These are phyloP conservation scores for Nymphalis c-album DNA, from an alignment of 2,888 invertebrate species.

Conservation along the genomic window DNA sequence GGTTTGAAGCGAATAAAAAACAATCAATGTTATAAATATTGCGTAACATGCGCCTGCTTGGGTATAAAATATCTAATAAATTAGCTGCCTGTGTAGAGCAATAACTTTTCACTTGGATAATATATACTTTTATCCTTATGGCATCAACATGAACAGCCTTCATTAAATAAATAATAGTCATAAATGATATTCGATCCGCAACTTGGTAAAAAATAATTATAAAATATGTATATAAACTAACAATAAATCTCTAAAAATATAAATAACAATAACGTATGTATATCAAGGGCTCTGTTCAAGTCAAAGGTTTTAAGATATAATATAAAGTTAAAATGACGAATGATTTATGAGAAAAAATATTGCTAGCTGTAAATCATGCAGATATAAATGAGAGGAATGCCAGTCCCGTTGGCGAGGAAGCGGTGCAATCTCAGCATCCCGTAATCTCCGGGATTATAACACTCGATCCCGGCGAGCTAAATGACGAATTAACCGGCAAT, in stretches of 20 bases:
- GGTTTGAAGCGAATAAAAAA: slow-evolving; percentile 38
- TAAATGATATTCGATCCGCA: too few relatives aligned
- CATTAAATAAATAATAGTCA: background rate
- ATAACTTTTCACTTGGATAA: background rate
- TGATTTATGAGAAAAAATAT: slow-evolving; percentile 41
- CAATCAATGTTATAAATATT: slow-evolving; percentile 35
- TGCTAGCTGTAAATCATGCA: slow-evolving; percentile 35
- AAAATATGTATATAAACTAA: too few relatives aligned
- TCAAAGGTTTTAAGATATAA: slow-evolving; percentile 18
- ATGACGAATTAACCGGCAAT: slow-evolving; percentile 20
- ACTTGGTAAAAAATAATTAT: background rate
- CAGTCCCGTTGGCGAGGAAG: slow-evolving; percentile 62
- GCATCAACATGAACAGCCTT: background rate
- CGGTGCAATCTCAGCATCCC: slow-evolving; percentile 57
- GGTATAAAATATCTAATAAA: slow-evolving; percentile 4
- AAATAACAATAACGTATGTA: background rate
- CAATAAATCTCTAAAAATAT: background rate
- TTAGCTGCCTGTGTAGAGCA: background rate
- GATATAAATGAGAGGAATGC: slow-evolving; percentile 51
- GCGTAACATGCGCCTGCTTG: slow-evolving; percentile 19
- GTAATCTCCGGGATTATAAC: slow-evolving; percentile 50
- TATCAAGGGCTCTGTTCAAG: background rate
- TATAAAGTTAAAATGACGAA: slow-evolving; percentile 35
- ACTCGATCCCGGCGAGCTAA: slow-evolving; percentile 52
- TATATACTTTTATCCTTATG: background rate